Evolutionary conservation across 1,140 invertebrate genomes (phyloP).

Genomic region (Anthonomus grandis): DNA sequence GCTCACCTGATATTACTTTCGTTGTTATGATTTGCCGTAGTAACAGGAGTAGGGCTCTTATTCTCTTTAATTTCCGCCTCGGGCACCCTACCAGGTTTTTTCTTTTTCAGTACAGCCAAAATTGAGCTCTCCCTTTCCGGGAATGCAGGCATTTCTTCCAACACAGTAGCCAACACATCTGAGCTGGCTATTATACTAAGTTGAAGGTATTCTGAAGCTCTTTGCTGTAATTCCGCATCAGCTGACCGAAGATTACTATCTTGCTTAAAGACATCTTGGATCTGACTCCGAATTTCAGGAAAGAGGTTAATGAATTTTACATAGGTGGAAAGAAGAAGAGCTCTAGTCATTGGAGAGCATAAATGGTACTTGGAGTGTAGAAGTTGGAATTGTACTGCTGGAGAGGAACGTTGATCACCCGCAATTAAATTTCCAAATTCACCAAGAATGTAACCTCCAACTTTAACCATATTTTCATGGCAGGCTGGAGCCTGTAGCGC

Average conservation of each 20-base stretch:
- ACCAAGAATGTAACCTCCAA: slow-evolving; percentile 98
- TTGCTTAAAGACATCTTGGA: slow-evolving; percentile 94
- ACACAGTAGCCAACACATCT: slow-evolving; percentile 96
- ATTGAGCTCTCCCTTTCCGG: slow-evolving; percentile 98
- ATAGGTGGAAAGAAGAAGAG: slow-evolving; percentile 94
- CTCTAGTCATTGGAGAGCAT: slow-evolving; percentile 94
- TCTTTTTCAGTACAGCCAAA: slow-evolving; percentile 95
- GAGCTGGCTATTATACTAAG: slow-evolving; percentile 93
- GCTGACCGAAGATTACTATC: slow-evolving; percentile 96
- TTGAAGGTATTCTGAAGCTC: slow-evolving; percentile 97
- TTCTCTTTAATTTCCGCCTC: slow-evolving; percentile 79
- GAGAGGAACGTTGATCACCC: slow-evolving; percentile 95
- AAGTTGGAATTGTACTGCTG: slow-evolving; percentile 92
- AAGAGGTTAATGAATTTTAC: slow-evolving; percentile 99
- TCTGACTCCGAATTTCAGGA: slow-evolving; percentile 94
- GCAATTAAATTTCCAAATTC: slow-evolving; percentile 99
- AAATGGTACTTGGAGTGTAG: slow-evolving; percentile 98
- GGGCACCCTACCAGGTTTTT: slow-evolving; percentile 88
- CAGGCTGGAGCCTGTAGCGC: slow-evolving; percentile 96
- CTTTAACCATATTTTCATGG: slow-evolving; percentile 99
- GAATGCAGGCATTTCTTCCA: slow-evolving; percentile 99
- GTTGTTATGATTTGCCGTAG: slow-evolving; percentile 55
- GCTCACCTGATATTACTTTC: slow-evolving; percentile 57
- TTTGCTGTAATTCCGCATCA: slow-evolving; percentile 97
- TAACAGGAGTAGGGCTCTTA: slow-evolving; percentile 70